phyloP scores from a whole-genome alignment of 2,797 vertebrate genomes.

The Neosilurus hyrtlii region DNA sequence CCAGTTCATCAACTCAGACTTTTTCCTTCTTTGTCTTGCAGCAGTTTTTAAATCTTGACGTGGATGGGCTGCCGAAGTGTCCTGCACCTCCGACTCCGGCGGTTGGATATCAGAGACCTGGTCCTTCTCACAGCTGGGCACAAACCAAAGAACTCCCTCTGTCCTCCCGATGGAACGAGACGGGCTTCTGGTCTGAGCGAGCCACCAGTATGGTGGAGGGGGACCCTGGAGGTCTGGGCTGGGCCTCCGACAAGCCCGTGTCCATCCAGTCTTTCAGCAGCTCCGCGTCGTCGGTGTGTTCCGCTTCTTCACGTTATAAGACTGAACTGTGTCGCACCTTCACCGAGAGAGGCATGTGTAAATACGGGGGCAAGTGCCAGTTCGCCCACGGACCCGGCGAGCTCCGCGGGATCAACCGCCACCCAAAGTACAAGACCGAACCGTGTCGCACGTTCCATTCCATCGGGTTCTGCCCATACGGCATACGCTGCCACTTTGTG shows the following conservation, averaged over 20 bases:
- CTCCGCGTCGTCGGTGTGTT: conserved; percentile 48
- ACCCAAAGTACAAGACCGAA: conserved; percentile 82
- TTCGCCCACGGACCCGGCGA: conserved; percentile 77
- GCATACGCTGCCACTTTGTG: conserved; percentile 81
- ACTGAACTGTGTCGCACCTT: conserved; percentile 81
- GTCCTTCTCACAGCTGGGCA: conserved; percentile 39
- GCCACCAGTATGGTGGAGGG: conserved; percentile 64
- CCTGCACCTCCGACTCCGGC: conserved; percentile 20
- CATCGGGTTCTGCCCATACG: conserved; percentile 81
- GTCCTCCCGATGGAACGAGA: conserved; percentile 40
- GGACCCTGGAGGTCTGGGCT: conserved; percentile 41
- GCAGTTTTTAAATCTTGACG: conserved; percentile 58
- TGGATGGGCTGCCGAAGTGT: conserved; percentile 40
- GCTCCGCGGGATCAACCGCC: conserved; percentile 75
- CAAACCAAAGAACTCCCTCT: conserved; percentile 45
- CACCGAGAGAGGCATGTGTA: conserved; percentile 76
- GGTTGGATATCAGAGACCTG: conserved; percentile 40
- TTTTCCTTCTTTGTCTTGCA: background rate
- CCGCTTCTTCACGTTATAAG: conserved; percentile 75
- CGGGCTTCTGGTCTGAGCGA: conserved; percentile 59
- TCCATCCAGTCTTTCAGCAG: conserved; percentile 10
- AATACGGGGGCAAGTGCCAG: conserved; percentile 81
- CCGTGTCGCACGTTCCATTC: conserved; percentile 81
- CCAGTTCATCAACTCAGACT: too few relatives aligned
- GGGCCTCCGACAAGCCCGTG: conserved; percentile 39